Percentiles rank a stretch among this genome's conserved stretches.
These are phyloP conservation scores for Podarcis siculus DNA, from an alignment of 2,797 vertebrate genomes.

Conservation along the genomic window DNA sequence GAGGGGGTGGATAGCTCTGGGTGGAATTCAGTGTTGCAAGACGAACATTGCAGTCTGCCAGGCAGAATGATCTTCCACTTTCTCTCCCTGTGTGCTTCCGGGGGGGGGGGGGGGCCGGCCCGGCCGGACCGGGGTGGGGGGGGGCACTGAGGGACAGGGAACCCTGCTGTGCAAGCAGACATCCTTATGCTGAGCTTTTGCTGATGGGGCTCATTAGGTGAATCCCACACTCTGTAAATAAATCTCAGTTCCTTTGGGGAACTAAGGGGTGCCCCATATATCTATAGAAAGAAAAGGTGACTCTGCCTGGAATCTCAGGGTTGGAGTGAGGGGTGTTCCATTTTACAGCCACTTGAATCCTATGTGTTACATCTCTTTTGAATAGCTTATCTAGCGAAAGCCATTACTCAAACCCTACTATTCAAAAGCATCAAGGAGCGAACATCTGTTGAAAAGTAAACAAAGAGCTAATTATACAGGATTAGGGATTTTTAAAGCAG, in stretches of 20 bases:
- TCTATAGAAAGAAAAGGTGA: rapidly evolving
- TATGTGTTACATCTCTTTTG: not conserved
- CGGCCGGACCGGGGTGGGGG: no score
- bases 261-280: not conserved
- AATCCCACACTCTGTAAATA: not conserved
- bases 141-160: no score
- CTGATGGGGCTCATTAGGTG: no score
- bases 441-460: slow-evolving; percentile 63
- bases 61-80: no score
- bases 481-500: slow-evolving; percentile 27
- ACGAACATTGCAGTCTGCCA: no score
- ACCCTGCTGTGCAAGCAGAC: no score
- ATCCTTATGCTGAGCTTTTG: no score
- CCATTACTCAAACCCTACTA: not conserved
- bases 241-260: not conserved
- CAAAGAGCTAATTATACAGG: slow-evolving; percentile 45
- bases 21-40: no score
- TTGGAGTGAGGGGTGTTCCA: not conserved
- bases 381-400: not conserved
- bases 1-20: no score
- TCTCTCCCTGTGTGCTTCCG: no score
- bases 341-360: not conserved
- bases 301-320: not conserved
- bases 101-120: no score
- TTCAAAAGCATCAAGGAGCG: not conserved